These are phyloP conservation scores for Turdus rufiventris DNA, from an alignment of 2,113 vertebrate genomes.

Conservation along the genomic window DNA sequence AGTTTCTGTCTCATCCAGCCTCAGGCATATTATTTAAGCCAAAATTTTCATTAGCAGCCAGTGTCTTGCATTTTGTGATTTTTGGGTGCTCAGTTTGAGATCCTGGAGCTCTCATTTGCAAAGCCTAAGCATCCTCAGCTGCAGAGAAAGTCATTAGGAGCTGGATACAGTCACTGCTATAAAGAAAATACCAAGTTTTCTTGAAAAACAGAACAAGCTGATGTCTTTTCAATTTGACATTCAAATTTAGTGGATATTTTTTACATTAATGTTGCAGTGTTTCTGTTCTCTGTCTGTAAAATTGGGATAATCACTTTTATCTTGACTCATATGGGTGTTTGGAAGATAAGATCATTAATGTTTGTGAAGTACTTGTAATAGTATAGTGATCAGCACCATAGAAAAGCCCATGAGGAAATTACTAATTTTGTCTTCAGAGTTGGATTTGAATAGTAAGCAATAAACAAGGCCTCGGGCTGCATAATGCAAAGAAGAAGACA, in stretches of 20 bases:
- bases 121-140: conserved; percentile 15
- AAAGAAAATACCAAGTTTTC: background rate
- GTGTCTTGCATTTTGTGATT: background rate
- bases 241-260: conserved; percentile 16
- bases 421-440: conserved; percentile 56
- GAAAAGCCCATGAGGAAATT: conserved; percentile 61
- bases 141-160: background rate
- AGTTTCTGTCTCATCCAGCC: background rate
- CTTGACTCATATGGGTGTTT: conserved; percentile 24
- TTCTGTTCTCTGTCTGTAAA: conserved; percentile 21
- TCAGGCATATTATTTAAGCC: background rate
- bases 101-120: background rate
- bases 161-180: background rate
- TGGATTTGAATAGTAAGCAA: conserved; percentile 52
- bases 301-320: conserved; percentile 9
- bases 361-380: conserved; percentile 39
- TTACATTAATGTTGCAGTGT: background rate
- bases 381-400: conserved; percentile 33
- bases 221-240: conserved; percentile 25
- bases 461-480: conserved; percentile 38
- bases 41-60: background rate
- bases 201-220: conserved; percentile 4
- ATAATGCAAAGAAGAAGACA: conserved; percentile 15
- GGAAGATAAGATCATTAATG: conserved; percentile 47
- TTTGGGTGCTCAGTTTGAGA: background rate